Conservation (phyloP, 2,888 invertebrate genomes). For the Epirrita christyi region DNA sequence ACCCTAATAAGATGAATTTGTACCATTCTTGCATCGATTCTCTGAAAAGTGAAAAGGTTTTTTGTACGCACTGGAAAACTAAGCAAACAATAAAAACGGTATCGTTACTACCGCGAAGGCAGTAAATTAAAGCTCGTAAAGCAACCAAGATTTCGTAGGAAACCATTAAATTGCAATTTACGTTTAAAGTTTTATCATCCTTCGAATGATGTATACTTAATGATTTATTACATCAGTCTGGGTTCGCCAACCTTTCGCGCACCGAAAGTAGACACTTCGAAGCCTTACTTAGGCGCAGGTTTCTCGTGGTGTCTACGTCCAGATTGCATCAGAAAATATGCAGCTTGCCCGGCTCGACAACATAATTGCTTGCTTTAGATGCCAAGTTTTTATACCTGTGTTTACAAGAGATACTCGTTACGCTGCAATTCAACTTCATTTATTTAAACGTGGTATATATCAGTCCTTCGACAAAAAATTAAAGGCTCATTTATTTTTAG, state of each 20-base stretch:
- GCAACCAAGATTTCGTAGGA: conserved; percentile 32
- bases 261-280: conserved; percentile 26
- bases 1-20: too few relatives aligned
- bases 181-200: conserved; percentile 35
- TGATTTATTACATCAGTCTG: conserved; percentile 55
- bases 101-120: conserved; percentile 9
- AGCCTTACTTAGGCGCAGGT: conserved; percentile 37
- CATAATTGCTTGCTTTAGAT: conserved; percentile 24
- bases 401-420: too few relatives aligned
- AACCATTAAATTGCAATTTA: conserved; percentile 42
- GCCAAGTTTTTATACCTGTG: conserved; percentile 4
- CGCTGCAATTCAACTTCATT: too few relatives aligned
- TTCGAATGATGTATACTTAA: conserved; percentile 46
- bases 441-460: too few relatives aligned
- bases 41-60: conserved; percentile 1
- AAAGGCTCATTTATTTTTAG: too few relatives aligned
- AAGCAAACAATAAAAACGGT: conserved; percentile 11
- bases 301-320: conserved; percentile 33
- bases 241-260: conserved; percentile 27
- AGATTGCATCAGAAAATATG: conserved; percentile 48
- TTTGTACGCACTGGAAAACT: conserved; percentile 15
- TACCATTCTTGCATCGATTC: too few relatives aligned
- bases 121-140: conserved; percentile 30
- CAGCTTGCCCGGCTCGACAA: conserved; percentile 23
- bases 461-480: too few relatives aligned